Percentiles rank a stretch among this genome's conserved stretches.
These are phyloP conservation scores for Fistularia commersonii DNA, from an alignment of 2,797 vertebrate species.

Conservation along the genomic window DNA sequence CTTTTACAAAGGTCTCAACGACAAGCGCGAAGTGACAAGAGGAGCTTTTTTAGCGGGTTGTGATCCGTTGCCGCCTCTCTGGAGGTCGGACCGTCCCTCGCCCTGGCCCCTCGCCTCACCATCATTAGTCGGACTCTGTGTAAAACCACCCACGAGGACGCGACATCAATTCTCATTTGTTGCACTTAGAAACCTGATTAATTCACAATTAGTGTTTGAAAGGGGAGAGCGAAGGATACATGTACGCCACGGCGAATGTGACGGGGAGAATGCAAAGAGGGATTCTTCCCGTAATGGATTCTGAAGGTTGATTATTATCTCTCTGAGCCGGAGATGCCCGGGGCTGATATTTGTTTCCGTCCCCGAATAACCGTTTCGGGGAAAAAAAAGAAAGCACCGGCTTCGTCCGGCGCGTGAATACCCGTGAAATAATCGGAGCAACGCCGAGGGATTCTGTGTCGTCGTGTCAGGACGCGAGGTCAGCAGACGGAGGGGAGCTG, in stretches of 20 bases:
- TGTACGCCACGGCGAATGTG: slow-evolving; percentile 5
- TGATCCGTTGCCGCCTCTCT: too few relatives aligned
- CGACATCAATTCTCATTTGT: slow-evolving; percentile 66
- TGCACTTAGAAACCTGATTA: slow-evolving; percentile 66
- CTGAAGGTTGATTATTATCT: slow-evolving; percentile 20
- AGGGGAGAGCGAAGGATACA: not conserved
- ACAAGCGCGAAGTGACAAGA: too few relatives aligned
- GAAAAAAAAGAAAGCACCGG: too few relatives aligned
- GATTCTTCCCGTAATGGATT: slow-evolving; percentile 15
- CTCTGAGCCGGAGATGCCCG: slow-evolving; percentile 11
- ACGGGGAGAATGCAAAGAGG: slow-evolving; percentile 28
- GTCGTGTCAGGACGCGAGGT: too few relatives aligned
- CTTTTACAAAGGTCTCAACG: too few relatives aligned
- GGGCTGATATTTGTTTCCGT: slow-evolving; percentile 23
- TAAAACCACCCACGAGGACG: slow-evolving; percentile 53
- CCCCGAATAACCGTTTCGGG: too few relatives aligned
- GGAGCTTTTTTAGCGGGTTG: not conserved
- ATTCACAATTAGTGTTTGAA: slow-evolving; percentile 45
- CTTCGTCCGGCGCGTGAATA: too few relatives aligned
- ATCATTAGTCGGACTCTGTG: slow-evolving; percentile 51
- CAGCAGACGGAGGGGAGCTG: too few relatives aligned
- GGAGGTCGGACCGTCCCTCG: slow-evolving; percentile 44
- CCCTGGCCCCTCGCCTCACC: slow-evolving; percentile 51
- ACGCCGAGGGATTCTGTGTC: too few relatives aligned
- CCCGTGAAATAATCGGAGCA: too few relatives aligned